phyloP scores from a whole-genome alignment of 2,888 invertebrate genomes.

The Tenthredo distinguenda region DNA sequence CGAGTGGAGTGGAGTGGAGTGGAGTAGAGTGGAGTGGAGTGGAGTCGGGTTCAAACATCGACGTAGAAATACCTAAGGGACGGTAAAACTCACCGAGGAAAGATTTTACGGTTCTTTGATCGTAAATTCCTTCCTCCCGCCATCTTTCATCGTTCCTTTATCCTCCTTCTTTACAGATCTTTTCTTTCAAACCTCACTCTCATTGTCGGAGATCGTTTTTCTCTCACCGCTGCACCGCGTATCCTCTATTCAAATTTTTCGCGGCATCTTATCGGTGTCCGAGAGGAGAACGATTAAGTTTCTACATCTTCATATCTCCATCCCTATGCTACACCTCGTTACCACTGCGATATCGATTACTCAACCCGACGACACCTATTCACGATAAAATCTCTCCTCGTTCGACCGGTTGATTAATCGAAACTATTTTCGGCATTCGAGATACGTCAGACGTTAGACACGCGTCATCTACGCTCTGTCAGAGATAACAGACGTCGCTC shows the following conservation, averaged over 20 bases:
- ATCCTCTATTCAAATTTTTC: neutral
- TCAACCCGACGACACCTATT: neutral
- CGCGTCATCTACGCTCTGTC: constrained; percentile 6
- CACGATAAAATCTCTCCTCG: neutral
- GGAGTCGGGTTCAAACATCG: constrained; percentile 18
- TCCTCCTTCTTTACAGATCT: constrained; percentile 22
- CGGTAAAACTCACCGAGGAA: constrained; percentile 60
- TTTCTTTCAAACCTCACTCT: neutral
- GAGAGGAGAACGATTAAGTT: neutral
- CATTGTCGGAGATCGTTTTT: neutral
- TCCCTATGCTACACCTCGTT: neutral
- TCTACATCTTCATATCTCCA: neutral
- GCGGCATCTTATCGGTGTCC: neutral
- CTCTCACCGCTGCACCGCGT: neutral
- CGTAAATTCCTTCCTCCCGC: constrained; percentile 74
- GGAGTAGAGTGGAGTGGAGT: neutral
- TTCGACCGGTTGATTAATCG: constrained; percentile 36
- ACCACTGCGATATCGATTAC: neutral
- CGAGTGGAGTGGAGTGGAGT: neutral
- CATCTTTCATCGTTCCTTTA: constrained; percentile 62
- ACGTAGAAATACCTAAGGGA: constrained; percentile 20
- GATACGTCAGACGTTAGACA: constrained; percentile 28
- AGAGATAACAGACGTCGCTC: constrained; percentile 9
- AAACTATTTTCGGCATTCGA: constrained; percentile 39
- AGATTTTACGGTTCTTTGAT: constrained; percentile 74